Evolutionary conservation across 2,888 invertebrate genomes (phyloP), one percentile per base, ranked within the genome.

Genomic region (Yponomeuta plumbellus): DNA sequence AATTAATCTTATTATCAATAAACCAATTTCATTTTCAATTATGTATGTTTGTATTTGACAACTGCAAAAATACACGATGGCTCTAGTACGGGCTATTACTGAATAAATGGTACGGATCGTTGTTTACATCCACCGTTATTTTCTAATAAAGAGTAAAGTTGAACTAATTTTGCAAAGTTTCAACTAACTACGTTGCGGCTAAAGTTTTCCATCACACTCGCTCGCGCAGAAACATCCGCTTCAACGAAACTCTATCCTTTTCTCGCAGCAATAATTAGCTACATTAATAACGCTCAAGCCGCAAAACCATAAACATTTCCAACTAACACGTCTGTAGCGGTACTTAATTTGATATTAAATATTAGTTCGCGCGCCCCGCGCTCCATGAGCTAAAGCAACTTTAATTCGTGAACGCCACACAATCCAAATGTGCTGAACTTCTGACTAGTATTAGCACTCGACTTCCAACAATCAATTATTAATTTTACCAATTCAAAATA

Each of bases 261-360:
- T 52, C 44, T 52, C 44, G 1, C 2, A 52, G 5, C 44, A 52
- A 17, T 52, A 52, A 52, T 52, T 52, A 17, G 44, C 44, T 52
- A 52, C 44, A 52, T 52, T 52, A 52, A 52, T 52, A 52, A 52
- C 44, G 17, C 44, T 52, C 44, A 52, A 52, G 44, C 44, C 44
- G 44, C 44, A 52, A 52, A 52, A 52, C 44, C 17, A 52, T 52
- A 17, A 52, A 13, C 44, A 52, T 52, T 52, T 52, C 44, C 44
- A 52, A 52, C 44, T 52, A 52, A 52, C 44, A 52, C 44, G 13
- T 17, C 44, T 52, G 44, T 52, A 52, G 44, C 44, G 44, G 44
- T 13, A 52, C 44, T 52, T 17, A 52, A 52, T 17, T 52, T 52
- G 44, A 52, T 52, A 52, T 52, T 52, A 52, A 52, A 52, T 52